Percentiles rank a stretch among this genome's conserved stretches.
Conservation (phyloP, 2,888 invertebrate genomes). For the Melinaea marsaeus region DNA sequence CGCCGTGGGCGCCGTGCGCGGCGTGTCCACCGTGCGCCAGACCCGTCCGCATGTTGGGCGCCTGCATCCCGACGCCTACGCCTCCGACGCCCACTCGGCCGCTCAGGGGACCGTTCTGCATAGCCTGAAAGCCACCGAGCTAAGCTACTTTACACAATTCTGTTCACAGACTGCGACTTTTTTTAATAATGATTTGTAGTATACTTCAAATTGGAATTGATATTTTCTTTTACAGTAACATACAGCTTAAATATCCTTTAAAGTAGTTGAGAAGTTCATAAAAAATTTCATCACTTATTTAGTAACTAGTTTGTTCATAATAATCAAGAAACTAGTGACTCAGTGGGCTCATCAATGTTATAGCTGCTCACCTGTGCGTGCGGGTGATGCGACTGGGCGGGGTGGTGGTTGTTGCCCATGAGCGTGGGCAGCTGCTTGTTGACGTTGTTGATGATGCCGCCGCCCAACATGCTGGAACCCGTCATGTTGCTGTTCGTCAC, state of each 20-base stretch:
- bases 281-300: too few species aligned
- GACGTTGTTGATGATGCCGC: slow-evolving; percentile 86
- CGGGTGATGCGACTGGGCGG: slow-evolving; percentile 60
- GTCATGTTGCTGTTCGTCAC: slow-evolving; percentile 87
- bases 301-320: too few species aligned
- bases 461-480: slow-evolving; percentile 85
- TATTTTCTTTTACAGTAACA: too few species aligned
- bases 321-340: too few species aligned
- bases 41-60: slow-evolving; percentile 70
- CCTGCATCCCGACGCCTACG: slow-evolving; percentile 47
- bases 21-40: slow-evolving; percentile 75
- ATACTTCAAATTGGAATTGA: background rate
- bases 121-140: slow-evolving; percentile 58
- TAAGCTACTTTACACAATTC: slow-evolving; percentile 8
- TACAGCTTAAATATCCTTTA: too few species aligned
- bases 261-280: too few species aligned
- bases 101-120: slow-evolving; percentile 89
- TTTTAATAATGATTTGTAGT: background rate
- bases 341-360: background rate
- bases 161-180: slow-evolving; percentile 1
- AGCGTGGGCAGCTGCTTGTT: slow-evolving; percentile 85
- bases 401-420: slow-evolving; percentile 79
- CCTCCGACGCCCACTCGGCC: slow-evolving; percentile 64
- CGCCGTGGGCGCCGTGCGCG: slow-evolving; percentile 69
- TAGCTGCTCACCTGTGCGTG: slow-evolving; percentile 65